These are phyloP conservation scores for Standfussiana lucernea DNA, from an alignment of 2,888 invertebrate species.

Conservation along the genomic window DNA sequence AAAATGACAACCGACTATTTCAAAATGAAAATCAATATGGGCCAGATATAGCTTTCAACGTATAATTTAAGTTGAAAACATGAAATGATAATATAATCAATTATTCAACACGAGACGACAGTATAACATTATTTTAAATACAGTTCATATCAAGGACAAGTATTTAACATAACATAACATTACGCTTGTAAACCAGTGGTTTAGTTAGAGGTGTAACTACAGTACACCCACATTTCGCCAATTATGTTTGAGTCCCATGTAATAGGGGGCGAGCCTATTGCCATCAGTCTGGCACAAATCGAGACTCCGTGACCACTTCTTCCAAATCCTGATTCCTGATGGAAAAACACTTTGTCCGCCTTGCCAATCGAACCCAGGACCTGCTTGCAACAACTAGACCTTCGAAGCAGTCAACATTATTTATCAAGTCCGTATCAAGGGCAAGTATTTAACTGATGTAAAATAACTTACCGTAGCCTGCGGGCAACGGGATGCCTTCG, in stretches of 20 bases:
- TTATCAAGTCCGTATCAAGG: constrained; percentile 32
- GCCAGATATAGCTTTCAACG: constrained; percentile 9
- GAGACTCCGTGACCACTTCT: neutral
- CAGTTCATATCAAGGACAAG: neutral
- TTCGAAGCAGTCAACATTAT: constrained; percentile 2
- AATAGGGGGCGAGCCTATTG: neutral
- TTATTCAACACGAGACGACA: constrained; percentile 21
- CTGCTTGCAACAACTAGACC: neutral
- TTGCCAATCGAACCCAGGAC: neutral
- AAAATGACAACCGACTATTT: constrained; percentile 50
- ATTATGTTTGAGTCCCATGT: neutral
- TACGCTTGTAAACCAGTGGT: neutral
- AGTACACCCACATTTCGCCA: neutral
- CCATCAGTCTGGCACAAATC: neutral
- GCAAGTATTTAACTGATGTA: constrained; percentile 37
- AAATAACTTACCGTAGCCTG: constrained; percentile 40
- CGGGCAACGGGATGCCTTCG: constrained; percentile 20
- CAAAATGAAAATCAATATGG: constrained; percentile 46
- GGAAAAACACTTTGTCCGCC: neutral
- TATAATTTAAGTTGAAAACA: constrained; percentile 28
- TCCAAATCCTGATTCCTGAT: neutral
- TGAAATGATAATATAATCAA: constrained; percentile 17
- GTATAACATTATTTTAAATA: constrained; percentile 31
- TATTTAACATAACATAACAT: neutral
- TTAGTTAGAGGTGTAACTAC: neutral